Evolutionary conservation across 1,140 invertebrate genomes (phyloP), one percentile per base, ranked within the genome.

Genomic region (Cecropterus lyciades): DNA sequence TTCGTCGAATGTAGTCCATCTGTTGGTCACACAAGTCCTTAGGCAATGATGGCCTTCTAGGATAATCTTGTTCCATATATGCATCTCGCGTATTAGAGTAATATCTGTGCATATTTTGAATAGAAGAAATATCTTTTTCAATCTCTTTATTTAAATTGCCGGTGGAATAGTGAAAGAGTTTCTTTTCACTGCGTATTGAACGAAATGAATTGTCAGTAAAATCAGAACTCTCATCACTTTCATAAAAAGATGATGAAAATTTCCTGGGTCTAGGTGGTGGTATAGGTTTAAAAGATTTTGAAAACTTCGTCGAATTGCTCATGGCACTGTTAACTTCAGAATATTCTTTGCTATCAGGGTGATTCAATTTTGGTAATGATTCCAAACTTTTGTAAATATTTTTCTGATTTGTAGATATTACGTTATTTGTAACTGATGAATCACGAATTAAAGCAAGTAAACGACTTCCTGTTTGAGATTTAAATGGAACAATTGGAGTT

Each of bases 11-110:
- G 68, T 96, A 95, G 74, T 94, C 93, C 70, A 96, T 92, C 85
- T 96, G 95, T 74, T 94, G 93, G 9, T 94, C 93, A 77, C 95
- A 95, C 53, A 96, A 88, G 71, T 95, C 94, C 69, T 94, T 93
- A 0, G 95, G 95, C 30, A 96, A 73, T 2, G 95, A 95, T 4
- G 91, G 90, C 24, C 94, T 91, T 20, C 93, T 78, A 10, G 84
- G 84, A 60, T 71, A 73, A 49, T 65, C 60, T 17, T 72, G 52
- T 45, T 77, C 72, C 51, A 24, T 77, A 40, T 73, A 69, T 48
- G 75, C 60, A 65, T 87, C 77, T 77, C 78, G 70, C 68, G 86
- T 66, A 79, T 87, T 73, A 75, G 85, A 69, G 75, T 86, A 75
- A 84, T 89, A 70, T 66, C 84, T 78, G 70, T 91, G 79, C 69